Percentiles rank a stretch among this genome's conserved stretches.
phyloP scores from a whole-genome alignment of 2,113 vertebrate genomes.

The Hippolais icterina region DNA sequence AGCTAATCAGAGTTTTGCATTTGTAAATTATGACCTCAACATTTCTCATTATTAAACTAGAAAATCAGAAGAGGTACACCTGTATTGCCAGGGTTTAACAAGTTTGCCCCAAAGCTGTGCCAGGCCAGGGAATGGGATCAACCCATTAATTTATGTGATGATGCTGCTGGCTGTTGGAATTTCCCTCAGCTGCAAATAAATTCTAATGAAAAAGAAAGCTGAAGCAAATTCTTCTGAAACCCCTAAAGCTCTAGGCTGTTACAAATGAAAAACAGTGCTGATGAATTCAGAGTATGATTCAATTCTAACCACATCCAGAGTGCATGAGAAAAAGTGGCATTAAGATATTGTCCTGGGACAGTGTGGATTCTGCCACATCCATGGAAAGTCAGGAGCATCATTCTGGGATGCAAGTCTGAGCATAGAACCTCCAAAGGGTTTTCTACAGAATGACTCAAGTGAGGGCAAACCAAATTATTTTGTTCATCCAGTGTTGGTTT shows the following conservation, averaged over 20 bases:
- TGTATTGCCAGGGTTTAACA: not conserved
- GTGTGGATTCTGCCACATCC: not conserved
- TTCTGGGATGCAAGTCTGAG: not conserved
- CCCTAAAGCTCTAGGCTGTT: slow-evolving; percentile 27
- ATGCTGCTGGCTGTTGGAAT: slow-evolving; percentile 17
- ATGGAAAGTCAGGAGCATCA: not conserved
- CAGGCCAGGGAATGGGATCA: slow-evolving; percentile 19
- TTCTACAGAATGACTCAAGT: not conserved
- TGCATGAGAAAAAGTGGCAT: not conserved
- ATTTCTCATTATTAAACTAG: not conserved
- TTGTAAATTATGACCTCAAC: slow-evolving; percentile 11
- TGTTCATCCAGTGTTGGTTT: not conserved
- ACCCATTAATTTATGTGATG: slow-evolving; percentile 6
- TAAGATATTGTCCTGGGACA: not conserved
- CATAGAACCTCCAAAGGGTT: not conserved
- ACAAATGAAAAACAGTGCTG: slow-evolving; percentile 11
- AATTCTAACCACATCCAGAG: slow-evolving; percentile 4
- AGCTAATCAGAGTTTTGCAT: not conserved
- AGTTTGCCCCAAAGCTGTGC: not conserved
- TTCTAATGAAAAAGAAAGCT: slow-evolving; percentile 41
- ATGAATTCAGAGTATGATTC: not conserved
- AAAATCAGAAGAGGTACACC: not conserved
- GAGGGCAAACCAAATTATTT: not conserved
- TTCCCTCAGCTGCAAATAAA: slow-evolving; percentile 24
- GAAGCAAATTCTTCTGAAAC: slow-evolving; percentile 42